Base-by-base conservation (phyloP, 2,888 invertebrate species). In the Lycophotia porphyrea region DNA sequence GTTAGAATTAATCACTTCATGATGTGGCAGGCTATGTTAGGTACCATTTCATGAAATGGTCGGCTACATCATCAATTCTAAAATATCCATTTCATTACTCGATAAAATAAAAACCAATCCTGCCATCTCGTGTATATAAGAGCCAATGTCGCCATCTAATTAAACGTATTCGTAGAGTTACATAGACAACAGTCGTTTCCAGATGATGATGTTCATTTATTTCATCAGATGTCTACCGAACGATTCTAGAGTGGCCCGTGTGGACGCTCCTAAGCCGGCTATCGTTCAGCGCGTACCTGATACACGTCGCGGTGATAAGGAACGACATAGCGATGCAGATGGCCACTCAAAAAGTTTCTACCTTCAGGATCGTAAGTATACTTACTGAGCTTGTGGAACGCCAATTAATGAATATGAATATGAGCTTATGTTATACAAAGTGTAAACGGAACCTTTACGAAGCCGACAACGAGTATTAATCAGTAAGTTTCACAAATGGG, bases 181-280 rank as follows among this genome's bases (percentile, higher is more conserved):
- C 4, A 49, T 11, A 52, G 11, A 52, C n/a, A n/a, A n/a, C n/a
- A n/a, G 52, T 5, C n/a, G 52, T n/a, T n/a, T 52, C 5, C 5
- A 4, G 21, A 21, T 36, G 44, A 36, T 64, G 13, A 5, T 39
- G 2, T 13, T 24, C 7, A 7, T 36, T 27, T 31, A 18, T 61
- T 60, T 74, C 18, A 42, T 84, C 87, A 92, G 92, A 68, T 2
- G 1, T 90, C 0, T 90, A 89, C 84, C 87, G 92, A 0, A 61
- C 88, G 0, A 27, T 91, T 0, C 44, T 92, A 8, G 91, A 91
- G 72, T 92, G 92, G 91, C 61, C 69, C 0, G 84, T 84, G 13
- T 93, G 91, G 92, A 80, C 75, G 4, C 39, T 71, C 7, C 64
- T 84, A 1, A 88, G 88, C 71, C 77, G 87, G 3, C 82, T 90